Evolutionary conservation across 2,888 invertebrate species (phyloP), one percentile per base, ranked within the genome.

Genomic region (Pristionchus maxplancki): DNA sequence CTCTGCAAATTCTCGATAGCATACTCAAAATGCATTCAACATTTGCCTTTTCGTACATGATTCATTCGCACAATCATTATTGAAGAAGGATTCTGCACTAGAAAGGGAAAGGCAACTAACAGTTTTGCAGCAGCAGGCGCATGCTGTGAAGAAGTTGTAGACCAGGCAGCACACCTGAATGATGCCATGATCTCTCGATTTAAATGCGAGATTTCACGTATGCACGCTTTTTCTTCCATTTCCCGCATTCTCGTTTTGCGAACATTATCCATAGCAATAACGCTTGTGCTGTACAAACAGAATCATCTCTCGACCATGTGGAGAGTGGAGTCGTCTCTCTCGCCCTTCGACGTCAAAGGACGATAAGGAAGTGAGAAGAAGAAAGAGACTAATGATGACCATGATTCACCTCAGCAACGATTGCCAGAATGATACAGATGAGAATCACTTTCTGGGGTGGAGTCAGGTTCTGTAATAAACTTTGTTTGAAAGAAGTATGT

Each of bases 121-220:
- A 5, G 78, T 78, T 44, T 78, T 78, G 44, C 78, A 78, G 78
- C 78, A 78, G 28, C 78, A 78, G 2, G 78, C 78, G 13, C 78
- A 78, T 2, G 78, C 78, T 13, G 78, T 78, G 78, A 78, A 78
- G 78, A 78, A 78, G 44, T 78, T 78, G 78, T 78, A 78, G 8
- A 20, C 28, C 2, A 78, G 78, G 20, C 78, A 78, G 44, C 40
- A 44, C 17, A 44, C 28, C 78, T 78, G 67, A 31, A 64, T 28
- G n/a, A n/a, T n/a, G n/a, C n/a, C n/a, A n/a, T n/a, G n/a, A n/a
- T n/a, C n/a, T n/a, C n/a, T n/a, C n/a, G n/a, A n/a, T n/a, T n/a
- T n/a, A n/a, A 24, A 9, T 17, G n/a, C 62, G n/a, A 17, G 6
- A 28, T 1, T 64, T 17, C 28, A 37, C 20, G 6, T 24, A 17